Conservation (phyloP, 2,888 invertebrate genomes). For the Nasonovia ribisnigri region DNA sequence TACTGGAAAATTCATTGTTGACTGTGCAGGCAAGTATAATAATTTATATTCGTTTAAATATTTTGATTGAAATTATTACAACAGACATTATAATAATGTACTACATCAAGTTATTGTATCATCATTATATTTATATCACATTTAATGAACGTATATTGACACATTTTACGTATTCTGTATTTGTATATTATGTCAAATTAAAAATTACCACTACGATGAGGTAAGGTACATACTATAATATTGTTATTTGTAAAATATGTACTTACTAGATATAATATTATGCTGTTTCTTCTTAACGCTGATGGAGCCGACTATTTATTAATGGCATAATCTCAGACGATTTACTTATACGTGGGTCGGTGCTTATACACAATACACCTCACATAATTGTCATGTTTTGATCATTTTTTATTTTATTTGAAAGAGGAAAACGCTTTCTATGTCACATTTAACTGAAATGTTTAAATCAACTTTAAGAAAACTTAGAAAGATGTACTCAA, state of each 20-base stretch:
- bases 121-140: neutral
- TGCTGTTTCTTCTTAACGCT: neutral
- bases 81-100: neutral
- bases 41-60: neutral
- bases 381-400: neutral
- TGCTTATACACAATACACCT: neutral
- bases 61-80: neutral
- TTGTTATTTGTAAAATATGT: neutral
- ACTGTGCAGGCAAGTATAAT: neutral
- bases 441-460: neutral
- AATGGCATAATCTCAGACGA: neutral
- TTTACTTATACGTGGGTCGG: neutral
- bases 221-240: neutral
- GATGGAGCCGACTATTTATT: neutral
- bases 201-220: neutral
- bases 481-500: neutral
- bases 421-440: neutral
- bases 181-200: neutral
- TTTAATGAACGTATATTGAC: neutral
- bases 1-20: neutral
- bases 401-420: neutral
- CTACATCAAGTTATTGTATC: neutral
- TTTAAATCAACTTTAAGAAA: neutral
- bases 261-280: neutral
- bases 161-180: neutral